Percentiles rank a stretch among this genome's conserved stretches.
These are phyloP conservation scores for Mesaphorura yosii DNA, from an alignment of 1,140 invertebrate species.

Conservation along the genomic window DNA sequence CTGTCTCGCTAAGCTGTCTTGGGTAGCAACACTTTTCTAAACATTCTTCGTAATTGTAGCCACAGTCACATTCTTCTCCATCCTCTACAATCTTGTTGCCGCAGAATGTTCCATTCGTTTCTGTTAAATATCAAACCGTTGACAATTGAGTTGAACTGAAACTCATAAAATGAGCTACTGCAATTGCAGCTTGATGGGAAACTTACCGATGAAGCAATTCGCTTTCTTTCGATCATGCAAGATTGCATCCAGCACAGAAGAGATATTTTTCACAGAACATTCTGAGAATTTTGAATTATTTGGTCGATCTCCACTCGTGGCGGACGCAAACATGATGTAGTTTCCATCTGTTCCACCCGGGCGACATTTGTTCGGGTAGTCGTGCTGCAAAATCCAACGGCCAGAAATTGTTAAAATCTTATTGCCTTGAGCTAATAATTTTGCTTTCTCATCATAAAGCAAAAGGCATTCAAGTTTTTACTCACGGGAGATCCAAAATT, in stretches of 20 bases:
- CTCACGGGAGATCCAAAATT: conserved; percentile 95
- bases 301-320: conserved; percentile 87
- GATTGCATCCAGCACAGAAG: conserved; percentile 75
- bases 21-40: conserved; percentile 90
- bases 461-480: conserved; percentile 23
- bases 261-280: conserved; percentile 91
- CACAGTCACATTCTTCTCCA: conserved; percentile 94
- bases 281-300: conserved; percentile 92
- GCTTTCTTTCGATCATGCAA: conserved; percentile 76
- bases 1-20: conserved; percentile 54
- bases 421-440: not conserved
- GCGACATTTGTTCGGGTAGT: conserved; percentile 82
- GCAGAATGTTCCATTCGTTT: conserved; percentile 87
- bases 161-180: not conserved
- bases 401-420: not conserved
- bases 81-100: conserved; percentile 97
- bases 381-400: conserved; percentile 76
- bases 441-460: not conserved
- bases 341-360: conserved; percentile 89
- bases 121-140: conserved; percentile 44
- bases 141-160: too few species aligned
- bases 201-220: conserved; percentile 78
- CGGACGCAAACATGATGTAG: conserved; percentile 94
- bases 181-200: not conserved
- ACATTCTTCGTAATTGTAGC: conserved; percentile 88